Evolutionary conservation across 2,113 vertebrate genomes (phyloP), one percentile per base, ranked within the genome.

Genomic region (Leuciscus idus): DNA sequence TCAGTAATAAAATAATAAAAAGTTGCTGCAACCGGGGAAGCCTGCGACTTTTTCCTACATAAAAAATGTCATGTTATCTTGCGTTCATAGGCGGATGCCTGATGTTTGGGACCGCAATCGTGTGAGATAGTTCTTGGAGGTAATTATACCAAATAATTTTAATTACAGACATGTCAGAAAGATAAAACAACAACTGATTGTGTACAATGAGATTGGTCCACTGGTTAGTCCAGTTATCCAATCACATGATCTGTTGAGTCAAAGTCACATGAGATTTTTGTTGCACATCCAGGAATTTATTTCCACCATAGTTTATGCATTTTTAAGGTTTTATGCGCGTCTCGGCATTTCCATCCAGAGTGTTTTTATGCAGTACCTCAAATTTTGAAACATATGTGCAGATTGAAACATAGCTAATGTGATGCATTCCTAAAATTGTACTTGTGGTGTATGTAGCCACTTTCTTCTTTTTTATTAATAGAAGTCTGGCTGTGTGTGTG

Each of bases 351-450:
- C 4, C 5, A 66, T 30, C 28, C 28, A 28, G 28, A 28, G 48
- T 50, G 12, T 15, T 57, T 21, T 8, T 19, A 30, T 72, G 33
- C 4, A 9, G 23, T 39, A 43, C 36, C 9, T 6, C 8, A 43
- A 73, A 11, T 46, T 73, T 43, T 4, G 9, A 70, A 21, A 4
- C 11, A 46, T n/a, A 46, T 5, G 43, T 70, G 17, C 19, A 2
- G 7, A 26, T 7, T 23, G 70, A 74, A 39, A 43, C 10, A 46
- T 46, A 46, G 4, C 36, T 73, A 46, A 46, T 26, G 43, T 43
- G 61, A 77, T 83, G 36, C 26, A 43, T 74, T 62, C 39, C 28
- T 84, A 74, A 86, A 84, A n/a, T n/a, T n/a, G n/a, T n/a, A n/a
- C 33, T 15, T 48, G 23, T n/a, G 72, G 8, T 6, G 23, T 1